A percentile compares a stretch with the other conserved stretches of the same genome.
Conservation (phyloP, 2,888 invertebrate species). For the Glyphotaelius pellucidus region DNA sequence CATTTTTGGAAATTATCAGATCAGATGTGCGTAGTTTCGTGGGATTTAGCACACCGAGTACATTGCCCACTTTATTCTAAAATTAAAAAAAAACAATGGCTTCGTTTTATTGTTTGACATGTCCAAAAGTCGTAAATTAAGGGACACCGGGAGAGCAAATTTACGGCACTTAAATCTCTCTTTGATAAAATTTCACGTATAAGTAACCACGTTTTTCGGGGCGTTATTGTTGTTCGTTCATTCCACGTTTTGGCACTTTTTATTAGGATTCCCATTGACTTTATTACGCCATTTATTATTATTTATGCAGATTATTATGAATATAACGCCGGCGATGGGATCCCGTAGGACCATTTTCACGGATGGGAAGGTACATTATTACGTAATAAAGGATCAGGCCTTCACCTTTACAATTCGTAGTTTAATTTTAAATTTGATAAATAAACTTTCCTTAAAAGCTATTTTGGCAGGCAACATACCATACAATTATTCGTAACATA, state of each 20-base stretch:
- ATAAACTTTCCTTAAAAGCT: not conserved
- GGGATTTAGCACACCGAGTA: not conserved
- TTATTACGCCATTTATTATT: constrained; percentile 19
- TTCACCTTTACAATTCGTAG: not conserved
- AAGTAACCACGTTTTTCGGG: constrained; percentile 15
- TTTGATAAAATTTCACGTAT: constrained; percentile 43
- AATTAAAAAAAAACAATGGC: constrained; percentile 29
- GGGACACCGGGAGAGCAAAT: constrained; percentile 18
- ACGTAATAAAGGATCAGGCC: not conserved
- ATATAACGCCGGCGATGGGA: not conserved
- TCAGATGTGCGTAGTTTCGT: not conserved
- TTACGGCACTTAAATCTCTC: constrained; percentile 26
- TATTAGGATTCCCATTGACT: constrained; percentile 26
- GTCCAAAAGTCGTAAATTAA: constrained; percentile 28
- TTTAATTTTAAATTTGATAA: not conserved
- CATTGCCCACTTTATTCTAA: constrained; percentile 33
- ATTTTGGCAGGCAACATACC: not conserved
- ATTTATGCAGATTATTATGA: constrained; percentile 2
- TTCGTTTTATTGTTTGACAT: constrained; percentile 31
- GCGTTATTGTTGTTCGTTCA: constrained; percentile 21
- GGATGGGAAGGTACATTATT: not conserved
- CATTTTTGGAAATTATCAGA: not conserved
- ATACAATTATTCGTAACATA: too few species aligned
- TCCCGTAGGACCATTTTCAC: not conserved
- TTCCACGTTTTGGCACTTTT: constrained; percentile 25